Percentiles rank a stretch among this genome's conserved stretches.
phyloP scores from a whole-genome alignment of 1,140 invertebrate genomes.

The Acyrthosiphon pisum region DNA sequence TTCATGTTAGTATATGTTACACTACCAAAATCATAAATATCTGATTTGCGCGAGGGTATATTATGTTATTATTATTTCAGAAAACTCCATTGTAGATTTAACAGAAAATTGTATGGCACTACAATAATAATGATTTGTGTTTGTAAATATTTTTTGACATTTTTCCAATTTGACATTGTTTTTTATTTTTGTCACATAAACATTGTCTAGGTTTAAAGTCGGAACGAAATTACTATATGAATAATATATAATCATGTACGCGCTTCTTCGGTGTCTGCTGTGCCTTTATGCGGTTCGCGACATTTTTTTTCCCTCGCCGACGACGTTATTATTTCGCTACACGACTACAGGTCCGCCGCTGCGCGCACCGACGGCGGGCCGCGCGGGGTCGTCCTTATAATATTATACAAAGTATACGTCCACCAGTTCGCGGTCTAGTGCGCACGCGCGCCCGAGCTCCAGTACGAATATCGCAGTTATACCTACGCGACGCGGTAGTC shows the following conservation, averaged over 20 bases:
- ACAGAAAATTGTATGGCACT: background rate
- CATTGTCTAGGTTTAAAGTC: background rate
- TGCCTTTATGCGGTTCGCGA: background rate
- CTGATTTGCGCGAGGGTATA: background rate
- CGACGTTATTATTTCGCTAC: background rate
- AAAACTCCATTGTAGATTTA: background rate
- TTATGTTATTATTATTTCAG: background rate
- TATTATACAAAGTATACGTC: background rate
- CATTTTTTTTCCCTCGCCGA: background rate
- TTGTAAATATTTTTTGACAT: background rate
- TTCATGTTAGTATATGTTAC: background rate
- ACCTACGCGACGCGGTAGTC: background rate
- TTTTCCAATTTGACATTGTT: background rate
- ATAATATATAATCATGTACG: constrained; percentile 32
- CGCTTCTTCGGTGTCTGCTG: background rate
- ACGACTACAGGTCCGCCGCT: background rate
- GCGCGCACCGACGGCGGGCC: background rate
- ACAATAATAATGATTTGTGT: constrained; percentile 24
- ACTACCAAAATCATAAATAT: background rate
- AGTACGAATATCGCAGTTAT: too few species aligned
- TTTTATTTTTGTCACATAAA: background rate
- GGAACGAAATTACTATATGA: background rate
- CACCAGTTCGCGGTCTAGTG: background rate
- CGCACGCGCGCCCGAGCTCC: too few species aligned
- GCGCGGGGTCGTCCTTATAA: background rate